Conservation (phyloP, 1,140 invertebrate species). For the Aphaenogaster rudis region DNA sequence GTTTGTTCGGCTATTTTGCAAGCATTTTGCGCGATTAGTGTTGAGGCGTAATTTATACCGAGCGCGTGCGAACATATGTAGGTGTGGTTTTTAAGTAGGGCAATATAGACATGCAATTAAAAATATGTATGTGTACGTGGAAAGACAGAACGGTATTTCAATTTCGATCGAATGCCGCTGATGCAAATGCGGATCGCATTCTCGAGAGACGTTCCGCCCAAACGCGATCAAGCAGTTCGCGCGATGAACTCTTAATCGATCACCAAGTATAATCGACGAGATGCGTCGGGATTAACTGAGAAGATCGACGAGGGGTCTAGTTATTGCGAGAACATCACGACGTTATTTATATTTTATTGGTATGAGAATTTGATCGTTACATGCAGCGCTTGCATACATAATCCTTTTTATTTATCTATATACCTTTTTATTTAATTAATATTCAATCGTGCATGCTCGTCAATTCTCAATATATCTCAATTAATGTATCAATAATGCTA, state of each 20-base stretch:
- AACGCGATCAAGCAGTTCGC: slow-evolving; percentile 19
- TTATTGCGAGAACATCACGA: not conserved
- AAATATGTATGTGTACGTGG: slow-evolving; percentile 19
- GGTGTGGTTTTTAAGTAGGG: slow-evolving; percentile 67
- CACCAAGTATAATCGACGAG: not conserved
- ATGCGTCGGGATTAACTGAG: not conserved
- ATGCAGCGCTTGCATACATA: not conserved
- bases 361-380: not conserved
- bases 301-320: not conserved
- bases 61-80: slow-evolving; percentile 47
- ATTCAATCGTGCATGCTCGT: not conserved
- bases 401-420: not conserved
- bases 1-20: slow-evolving; percentile 21
- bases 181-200: slow-evolving; percentile 3
- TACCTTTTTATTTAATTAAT: slow-evolving; percentile 40
- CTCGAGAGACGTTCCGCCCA: slow-evolving; percentile 4
- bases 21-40: slow-evolving; percentile 53
- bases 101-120: slow-evolving; percentile 62
- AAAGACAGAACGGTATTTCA: slow-evolving; percentile 50
- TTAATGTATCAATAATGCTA: slow-evolving; percentile 5
- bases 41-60: slow-evolving; percentile 66
- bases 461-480: not conserved
- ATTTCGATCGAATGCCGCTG: slow-evolving; percentile 44
- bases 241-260: not conserved
- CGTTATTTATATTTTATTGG: slow-evolving; percentile 3